These are phyloP conservation scores for Erpornis zantholeuca DNA, from an alignment of 2,113 vertebrate genomes.

Conservation along the genomic window DNA sequence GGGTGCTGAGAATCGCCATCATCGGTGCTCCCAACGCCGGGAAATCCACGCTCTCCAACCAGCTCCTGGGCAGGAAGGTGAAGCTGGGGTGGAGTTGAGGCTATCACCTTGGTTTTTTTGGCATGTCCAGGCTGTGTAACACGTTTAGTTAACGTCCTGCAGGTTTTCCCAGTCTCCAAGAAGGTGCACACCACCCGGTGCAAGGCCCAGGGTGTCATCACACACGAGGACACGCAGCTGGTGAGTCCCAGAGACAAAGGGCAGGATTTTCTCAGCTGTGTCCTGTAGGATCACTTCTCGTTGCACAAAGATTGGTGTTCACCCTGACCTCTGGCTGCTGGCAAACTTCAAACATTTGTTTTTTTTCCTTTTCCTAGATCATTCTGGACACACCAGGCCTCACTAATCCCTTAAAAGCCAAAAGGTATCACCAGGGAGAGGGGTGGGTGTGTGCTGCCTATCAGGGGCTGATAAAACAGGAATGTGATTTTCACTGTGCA, in stretches of 20 bases:
- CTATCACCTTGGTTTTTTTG: background rate
- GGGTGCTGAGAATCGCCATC: conserved; percentile 83
- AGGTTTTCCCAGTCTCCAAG: conserved; percentile 93
- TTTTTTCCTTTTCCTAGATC: conserved; percentile 74
- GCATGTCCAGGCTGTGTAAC: fast-evolving
- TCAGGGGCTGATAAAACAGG: background rate
- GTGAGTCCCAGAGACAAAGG: conserved; percentile 55
- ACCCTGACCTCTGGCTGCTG: background rate
- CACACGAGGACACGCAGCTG: conserved; percentile 83
- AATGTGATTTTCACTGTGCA: background rate
- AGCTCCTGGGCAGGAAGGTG: conserved; percentile 92
- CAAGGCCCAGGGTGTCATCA: conserved; percentile 82
- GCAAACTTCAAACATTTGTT: background rate
- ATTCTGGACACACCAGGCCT: conserved; percentile 94
- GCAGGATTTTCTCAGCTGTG: fast-evolving
- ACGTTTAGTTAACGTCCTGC: background rate
- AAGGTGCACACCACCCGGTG: conserved; percentile 94
- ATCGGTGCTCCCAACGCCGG: conserved; percentile 92
- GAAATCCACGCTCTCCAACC: conserved; percentile 93
- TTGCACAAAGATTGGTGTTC: fast-evolving
- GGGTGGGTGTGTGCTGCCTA: fast-evolving
- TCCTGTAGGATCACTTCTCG: fast-evolving
- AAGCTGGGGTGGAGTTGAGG: background rate
- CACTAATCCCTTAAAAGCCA: conserved; percentile 80
- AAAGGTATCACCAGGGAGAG: conserved; percentile 72